phyloP scores from a whole-genome alignment of 1,140 invertebrate genomes.

The Parasteatoda tepidariorum region DNA sequence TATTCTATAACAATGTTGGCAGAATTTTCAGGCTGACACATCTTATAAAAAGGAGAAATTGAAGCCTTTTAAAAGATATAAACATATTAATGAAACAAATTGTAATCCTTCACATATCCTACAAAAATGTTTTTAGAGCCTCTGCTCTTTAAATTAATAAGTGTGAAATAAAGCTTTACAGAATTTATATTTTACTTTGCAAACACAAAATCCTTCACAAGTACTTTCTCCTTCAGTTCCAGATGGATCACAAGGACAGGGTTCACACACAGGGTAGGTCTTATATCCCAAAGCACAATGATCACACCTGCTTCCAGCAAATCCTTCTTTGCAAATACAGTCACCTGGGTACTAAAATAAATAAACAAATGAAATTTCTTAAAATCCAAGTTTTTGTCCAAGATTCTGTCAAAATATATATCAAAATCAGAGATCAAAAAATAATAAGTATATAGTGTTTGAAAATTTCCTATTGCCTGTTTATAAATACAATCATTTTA shows the following conservation, averaged over 20 bases:
- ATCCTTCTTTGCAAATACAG: constrained; percentile 87
- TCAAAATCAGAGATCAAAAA: constrained; percentile 4
- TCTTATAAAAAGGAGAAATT: no score
- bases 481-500: no score
- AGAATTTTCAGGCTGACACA: no score
- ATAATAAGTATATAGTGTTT: background rate
- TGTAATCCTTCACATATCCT: no score
- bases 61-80: no score
- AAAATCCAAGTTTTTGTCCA: no score
- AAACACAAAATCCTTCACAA: constrained; percentile 85
- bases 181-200: constrained; percentile 79
- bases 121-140: no score
- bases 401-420: constrained; percentile 26
- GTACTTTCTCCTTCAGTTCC: constrained; percentile 76
- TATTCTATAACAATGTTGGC: no score
- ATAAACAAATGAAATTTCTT: background rate
- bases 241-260: constrained; percentile 83
- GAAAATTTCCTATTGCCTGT: background rate
- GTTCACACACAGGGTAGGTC: constrained; percentile 82
- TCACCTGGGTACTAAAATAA: constrained; percentile 73
- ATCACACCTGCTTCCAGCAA: constrained; percentile 84
- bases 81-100: no score
- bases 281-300: constrained; percentile 84
- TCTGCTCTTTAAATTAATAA: no score
- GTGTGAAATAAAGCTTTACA: no score